Base-by-base conservation (phyloP, 2,888 invertebrate species). In the Calameuta idolon region DNA sequence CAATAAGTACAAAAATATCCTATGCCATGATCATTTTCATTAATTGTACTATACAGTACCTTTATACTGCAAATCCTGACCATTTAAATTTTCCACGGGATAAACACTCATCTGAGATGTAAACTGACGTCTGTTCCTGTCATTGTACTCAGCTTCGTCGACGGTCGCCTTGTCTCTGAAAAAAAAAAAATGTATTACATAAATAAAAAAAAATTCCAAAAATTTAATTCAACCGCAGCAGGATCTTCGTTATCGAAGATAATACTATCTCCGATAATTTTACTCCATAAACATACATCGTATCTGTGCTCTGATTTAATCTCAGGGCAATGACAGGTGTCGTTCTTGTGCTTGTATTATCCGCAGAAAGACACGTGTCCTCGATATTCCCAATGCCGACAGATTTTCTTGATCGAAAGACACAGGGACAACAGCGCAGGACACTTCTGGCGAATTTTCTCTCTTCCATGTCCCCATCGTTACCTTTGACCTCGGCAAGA, bases 371-470 rank as follows among this genome's bases (percentile, higher is more conserved):
- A 3, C 83, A 81, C 30, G 78, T 81, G 12, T 84, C 82, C 34
- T 85, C 86, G 77, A 79, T 79, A 69, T 79, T 84, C 5, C 81
- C 88, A 35, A 90, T 79, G 5, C 86, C 91, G 69, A 91, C 84
- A 5, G 91, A 79, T 74, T 85, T 86, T 79, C 91, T 83, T 79
- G 88, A 89, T 4, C 91, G 87, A 81, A 91, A 91, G 40, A 87
- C 85, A 78, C 91, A 91, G 9, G 90, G 91, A 74, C 89, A 91
- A 80, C 89, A 91, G 55, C 87, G 87, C 55, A 91, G 84, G 69
- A 91, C 83, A 74, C 84, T 83, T 40, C 86, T 85, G 37, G 85
- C 82, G 73, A 89, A 80, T 76, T 87, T 88, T 74, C 75, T 35
- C 73, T 81, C 81, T 37, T 79, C 81, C 35, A 68, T 68, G 37